Evolutionary conservation across 1,140 invertebrate genomes (phyloP), one percentile per base, ranked within the genome.

Genomic region (Magallana ariakensis): DNA sequence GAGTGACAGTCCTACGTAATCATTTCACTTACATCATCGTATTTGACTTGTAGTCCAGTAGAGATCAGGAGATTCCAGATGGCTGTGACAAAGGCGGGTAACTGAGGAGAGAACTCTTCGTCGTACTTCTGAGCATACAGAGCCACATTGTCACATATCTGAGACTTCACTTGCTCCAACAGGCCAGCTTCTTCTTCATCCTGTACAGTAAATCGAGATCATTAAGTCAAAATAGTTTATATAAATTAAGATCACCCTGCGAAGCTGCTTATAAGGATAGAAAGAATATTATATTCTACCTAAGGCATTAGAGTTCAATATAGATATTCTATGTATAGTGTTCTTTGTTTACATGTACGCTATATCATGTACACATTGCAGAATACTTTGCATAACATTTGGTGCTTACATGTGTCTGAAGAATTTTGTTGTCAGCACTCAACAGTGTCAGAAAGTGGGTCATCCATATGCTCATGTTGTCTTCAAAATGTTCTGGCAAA

Each of bases 111-210:
- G 95, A 99, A 99, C 93, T 99, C 99, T 95, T 99, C 99, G 94
- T 99, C 98, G 93, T 99, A 99, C 94, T 99, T 99, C 90, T 98
- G 97, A 1, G 98, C 98, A 95, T 99, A 99, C 54, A 99, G 95
- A 1, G 97, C 96, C 16, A 99, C 96, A 93, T 99, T 99, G 93
- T 99, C 98, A 95, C 98, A 99, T 19, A 99, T 97, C 95, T 99
- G 98, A 0, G 98, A 98, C 90, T 98, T 97, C 3, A 99, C 95
- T 91, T 98, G 97, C 94, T 99, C 98, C 90, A 99, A 95, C 1
- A 99, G 95, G 15, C 98, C 98, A 1, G 98, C 96, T 92, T 98
- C 98, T 91, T 98, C 97, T 88, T 98, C 97, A 91, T 97, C 97
- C 95, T 97, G 92, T 85, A 95, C 82, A 91, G 57, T 16, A 88